Evolutionary conservation across 92 coral and sea anemone species (phyloP), one percentile per base, ranked within the genome.

Genomic region (Palythoa grandiflora): DNA sequence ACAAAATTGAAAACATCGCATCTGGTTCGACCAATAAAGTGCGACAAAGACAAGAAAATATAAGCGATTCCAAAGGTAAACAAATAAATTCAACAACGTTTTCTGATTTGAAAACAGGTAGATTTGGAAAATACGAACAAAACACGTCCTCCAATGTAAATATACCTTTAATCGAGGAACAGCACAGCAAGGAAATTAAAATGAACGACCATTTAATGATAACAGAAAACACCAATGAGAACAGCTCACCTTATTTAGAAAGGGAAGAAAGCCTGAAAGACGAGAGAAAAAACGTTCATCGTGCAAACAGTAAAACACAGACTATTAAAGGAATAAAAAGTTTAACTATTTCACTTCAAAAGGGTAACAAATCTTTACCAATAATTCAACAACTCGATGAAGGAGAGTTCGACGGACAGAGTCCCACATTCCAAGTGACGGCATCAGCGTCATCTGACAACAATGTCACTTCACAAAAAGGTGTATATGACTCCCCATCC

Each of bases 121-220:
- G 71, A 65, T 20, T 38, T 40, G 60, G 39, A 21, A 65, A 66
- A 81, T 44, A 66, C 16, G 75, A n/a, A 11, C 73, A 80, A 61
- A 80, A 65, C 39, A 59, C 17, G 12, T 9, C 54, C 35, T 13
- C 63, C 11, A 81, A 12, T 51, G 75, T 65, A 0, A 81, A 7
- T 16, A 20, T 66, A 66, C 86, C 75, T 11, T 65, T 81, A 59
- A 40, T 81, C 11, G 86, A 81, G n/a, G 65, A 81, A 9, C 55
- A 65, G n/a, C 44, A 44, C 54, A 81, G 47, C 75, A 81, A 48
- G 59, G 75, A 81, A 20, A 15, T 66, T 13, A 63, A 65, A 6
- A 81, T 81, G 86, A 66, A 81, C 6, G 86, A 81, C 63, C 75
- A 65, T 40, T 66, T 81, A 66, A 66, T 81, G 86, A 66, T 81